A percentile compares a stretch with the other conserved stretches of the same genome.
phyloP scores from a whole-genome alignment of 2,113 vertebrate genomes.

The Austrofundulus limnaeus region DNA sequence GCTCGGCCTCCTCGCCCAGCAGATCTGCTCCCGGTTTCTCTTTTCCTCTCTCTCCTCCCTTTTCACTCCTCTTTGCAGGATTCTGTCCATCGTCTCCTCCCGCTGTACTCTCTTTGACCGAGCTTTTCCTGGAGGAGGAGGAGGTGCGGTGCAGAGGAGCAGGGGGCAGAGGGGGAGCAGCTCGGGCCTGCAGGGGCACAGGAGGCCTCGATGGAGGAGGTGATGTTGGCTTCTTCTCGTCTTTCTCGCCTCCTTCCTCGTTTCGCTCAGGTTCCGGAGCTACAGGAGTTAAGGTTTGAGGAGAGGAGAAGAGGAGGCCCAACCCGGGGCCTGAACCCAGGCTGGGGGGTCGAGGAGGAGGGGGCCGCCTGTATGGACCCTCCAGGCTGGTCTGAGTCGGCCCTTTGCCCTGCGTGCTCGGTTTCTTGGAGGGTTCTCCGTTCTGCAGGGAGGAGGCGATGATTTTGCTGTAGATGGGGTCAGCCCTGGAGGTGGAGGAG shows the following conservation, averaged over 20 bases:
- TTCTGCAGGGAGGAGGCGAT: conserved; percentile 40
- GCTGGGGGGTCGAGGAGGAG: conserved; percentile 72
- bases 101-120: conserved; percentile 32
- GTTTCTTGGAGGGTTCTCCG: conserved; percentile 40
- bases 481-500: conserved; percentile 29
- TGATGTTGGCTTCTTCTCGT: conserved; percentile 55
- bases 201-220: conserved; percentile 58
- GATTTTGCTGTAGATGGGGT: conserved; percentile 22
- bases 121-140: conserved; percentile 46
- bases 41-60: conserved; percentile 32
- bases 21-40: conserved; percentile 37
- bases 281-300: background rate
- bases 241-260: conserved; percentile 67
- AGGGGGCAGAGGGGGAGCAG: conserved; percentile 51
- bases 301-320: conserved; percentile 43
- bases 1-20: conserved; percentile 10
- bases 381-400: conserved; percentile 50
- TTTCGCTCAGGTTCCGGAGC: conserved; percentile 48
- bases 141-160: conserved; percentile 52
- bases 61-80: conserved; percentile 33
- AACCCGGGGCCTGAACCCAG: conserved; percentile 50
- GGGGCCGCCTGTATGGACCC: conserved; percentile 77
- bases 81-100: conserved; percentile 55
- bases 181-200: conserved; percentile 44
- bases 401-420: conserved; percentile 47